Percentiles rank a stretch among this genome's conserved stretches.
These are phyloP conservation scores for Thymallus thymallus DNA, from an alignment of 2,113 vertebrate genomes.

Conservation along the genomic window DNA sequence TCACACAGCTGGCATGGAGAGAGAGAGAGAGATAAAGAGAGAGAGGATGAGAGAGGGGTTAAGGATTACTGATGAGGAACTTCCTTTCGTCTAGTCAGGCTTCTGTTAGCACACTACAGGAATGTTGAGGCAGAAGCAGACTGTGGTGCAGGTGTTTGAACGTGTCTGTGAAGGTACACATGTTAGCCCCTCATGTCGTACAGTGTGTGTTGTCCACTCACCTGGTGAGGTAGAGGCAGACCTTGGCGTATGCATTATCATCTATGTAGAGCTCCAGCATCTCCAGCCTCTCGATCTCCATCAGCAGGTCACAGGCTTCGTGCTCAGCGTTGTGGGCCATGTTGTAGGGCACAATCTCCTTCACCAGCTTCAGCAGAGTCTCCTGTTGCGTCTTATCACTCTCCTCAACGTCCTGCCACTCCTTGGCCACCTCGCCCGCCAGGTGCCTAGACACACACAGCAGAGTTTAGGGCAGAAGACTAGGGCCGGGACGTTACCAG, in stretches of 20 bases:
- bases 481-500: too few species aligned
- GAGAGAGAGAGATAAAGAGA: too few species aligned
- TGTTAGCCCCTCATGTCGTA: background rate
- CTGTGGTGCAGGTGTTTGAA: background rate
- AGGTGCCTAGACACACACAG: slow-evolving; percentile 78
- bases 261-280: slow-evolving; percentile 96
- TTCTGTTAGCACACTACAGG: background rate
- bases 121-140: background rate
- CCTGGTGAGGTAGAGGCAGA: slow-evolving; percentile 98
- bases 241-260: slow-evolving; percentile 94
- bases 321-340: slow-evolving; percentile 98
- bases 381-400: slow-evolving; percentile 91
- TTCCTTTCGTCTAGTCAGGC: background rate
- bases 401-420: slow-evolving; percentile 98
- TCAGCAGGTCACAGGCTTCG: slow-evolving; percentile 95
- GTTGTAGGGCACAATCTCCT: slow-evolving; percentile 96
- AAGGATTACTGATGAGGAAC: too few species aligned
- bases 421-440: slow-evolving; percentile 95
- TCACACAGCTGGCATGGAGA: slow-evolving; percentile 84
- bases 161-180: background rate
- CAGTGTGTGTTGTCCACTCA: slow-evolving; percentile 51
- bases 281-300: slow-evolving; percentile 96
- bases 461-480: background rate
- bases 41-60: background rate
- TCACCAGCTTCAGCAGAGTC: slow-evolving; percentile 88